Percentiles rank a stretch among this genome's conserved stretches.
Evolutionary conservation across 2,888 invertebrate genomes (phyloP).

Genomic region (Macaria notata): DNA sequence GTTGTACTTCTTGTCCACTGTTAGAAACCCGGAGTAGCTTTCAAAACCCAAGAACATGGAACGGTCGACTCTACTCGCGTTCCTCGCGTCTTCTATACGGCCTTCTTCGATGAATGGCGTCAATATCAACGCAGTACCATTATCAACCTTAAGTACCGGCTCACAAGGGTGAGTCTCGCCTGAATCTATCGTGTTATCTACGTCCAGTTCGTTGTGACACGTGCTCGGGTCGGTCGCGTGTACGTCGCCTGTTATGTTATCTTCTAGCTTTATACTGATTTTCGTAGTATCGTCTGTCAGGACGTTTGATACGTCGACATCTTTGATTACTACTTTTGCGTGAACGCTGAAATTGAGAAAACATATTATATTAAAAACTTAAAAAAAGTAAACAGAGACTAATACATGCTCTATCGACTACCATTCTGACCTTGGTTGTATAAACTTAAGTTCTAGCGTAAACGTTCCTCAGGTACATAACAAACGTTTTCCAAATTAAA

Average conservation of each 20-base stretch:
- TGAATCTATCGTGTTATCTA: constrained; percentile 31
- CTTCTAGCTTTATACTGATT: constrained; percentile 13
- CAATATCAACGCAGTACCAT: constrained; percentile 59
- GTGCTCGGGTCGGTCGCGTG: constrained; percentile 22
- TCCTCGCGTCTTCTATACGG: constrained; percentile 59
- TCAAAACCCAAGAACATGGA: constrained; percentile 60
- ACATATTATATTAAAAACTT: neutral
- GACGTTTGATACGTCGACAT: constrained; percentile 26
- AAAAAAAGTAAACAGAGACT: too few relatives aligned
- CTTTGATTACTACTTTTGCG: constrained; percentile 44
- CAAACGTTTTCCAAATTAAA: too few relatives aligned
- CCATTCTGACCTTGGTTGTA: too few relatives aligned
- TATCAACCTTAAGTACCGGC: constrained; percentile 38
- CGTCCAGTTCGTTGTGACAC: constrained; percentile 26
- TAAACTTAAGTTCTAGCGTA: too few relatives aligned
- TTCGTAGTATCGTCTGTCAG: constrained; percentile 20
- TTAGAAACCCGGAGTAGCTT: constrained; percentile 82
- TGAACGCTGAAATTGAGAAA: constrained; percentile 46
- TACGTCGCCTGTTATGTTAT: constrained; percentile 9
- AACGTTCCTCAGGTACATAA: too few relatives aligned
- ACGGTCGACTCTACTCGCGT: constrained; percentile 52
- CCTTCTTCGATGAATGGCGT: constrained; percentile 64
- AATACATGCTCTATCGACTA: too few relatives aligned
- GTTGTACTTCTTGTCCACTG: constrained; percentile 87
- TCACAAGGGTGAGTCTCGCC: constrained; percentile 29